Percentiles rank a stretch among this genome's conserved stretches.
Conservation (phyloP, 2,888 invertebrate genomes). For the Sarcophaga subvicina region DNA sequence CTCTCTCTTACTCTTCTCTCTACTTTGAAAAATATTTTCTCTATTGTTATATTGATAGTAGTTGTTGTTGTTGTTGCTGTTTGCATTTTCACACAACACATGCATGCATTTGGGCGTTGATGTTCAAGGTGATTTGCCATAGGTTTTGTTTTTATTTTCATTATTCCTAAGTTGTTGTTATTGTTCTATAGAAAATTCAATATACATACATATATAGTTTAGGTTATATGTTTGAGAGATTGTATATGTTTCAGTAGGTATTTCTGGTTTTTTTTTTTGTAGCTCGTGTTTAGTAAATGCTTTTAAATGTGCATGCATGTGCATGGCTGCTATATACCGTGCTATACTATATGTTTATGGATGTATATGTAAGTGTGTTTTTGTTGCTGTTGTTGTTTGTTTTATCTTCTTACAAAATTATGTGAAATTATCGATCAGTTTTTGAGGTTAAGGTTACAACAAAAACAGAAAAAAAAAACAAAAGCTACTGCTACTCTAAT, state of each 20-base stretch:
- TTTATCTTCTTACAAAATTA: conserved; percentile 72
- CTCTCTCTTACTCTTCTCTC: background rate
- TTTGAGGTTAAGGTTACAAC: conserved; percentile 68
- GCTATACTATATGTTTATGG: background rate
- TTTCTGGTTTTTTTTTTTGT: conserved; percentile 36
- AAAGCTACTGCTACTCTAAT: background rate
- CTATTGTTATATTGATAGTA: background rate
- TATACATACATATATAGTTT: conserved; percentile 30
- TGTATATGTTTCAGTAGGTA: conserved; percentile 41
- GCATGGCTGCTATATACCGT: conserved; percentile 2
- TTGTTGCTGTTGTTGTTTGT: conserved; percentile 61
- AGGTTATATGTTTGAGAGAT: conserved; percentile 23
- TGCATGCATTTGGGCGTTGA: conserved; percentile 73
- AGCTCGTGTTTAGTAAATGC: conserved; percentile 9
- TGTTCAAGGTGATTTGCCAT: conserved; percentile 78
- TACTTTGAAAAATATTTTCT: background rate
- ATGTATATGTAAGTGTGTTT: conserved; percentile 23
- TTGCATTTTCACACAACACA: conserved; percentile 66
- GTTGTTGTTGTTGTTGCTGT: conserved; percentile 21
- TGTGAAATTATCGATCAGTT: conserved; percentile 79
- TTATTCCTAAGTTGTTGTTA: background rate
- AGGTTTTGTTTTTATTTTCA: conserved; percentile 30
- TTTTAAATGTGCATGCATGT: conserved; percentile 27
- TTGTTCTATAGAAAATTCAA: conserved; percentile 43
- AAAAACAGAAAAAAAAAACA: conserved; percentile 8